Conservation (phyloP, 2,888 invertebrate species). For the Latrodectus elegans region DNA sequence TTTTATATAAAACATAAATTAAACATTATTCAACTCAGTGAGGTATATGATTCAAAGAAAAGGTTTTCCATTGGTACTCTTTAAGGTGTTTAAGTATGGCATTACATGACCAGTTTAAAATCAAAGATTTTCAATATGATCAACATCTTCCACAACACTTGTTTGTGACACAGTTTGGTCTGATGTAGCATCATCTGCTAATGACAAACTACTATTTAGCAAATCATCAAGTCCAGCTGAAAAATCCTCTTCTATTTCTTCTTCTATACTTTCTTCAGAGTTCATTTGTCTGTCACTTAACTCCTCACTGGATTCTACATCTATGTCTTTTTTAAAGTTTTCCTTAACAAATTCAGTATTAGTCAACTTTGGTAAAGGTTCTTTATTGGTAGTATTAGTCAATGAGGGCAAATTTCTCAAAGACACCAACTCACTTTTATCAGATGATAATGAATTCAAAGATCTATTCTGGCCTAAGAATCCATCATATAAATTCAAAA, state of each 20-base stretch:
- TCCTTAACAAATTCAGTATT: neutral
- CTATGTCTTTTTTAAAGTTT: constrained; percentile 16
- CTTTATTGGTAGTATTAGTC: constrained; percentile 18
- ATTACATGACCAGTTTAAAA: no score
- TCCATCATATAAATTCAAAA: constrained; percentile 11
- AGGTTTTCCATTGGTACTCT: no score
- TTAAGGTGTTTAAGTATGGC: no score
- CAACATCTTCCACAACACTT: constrained; percentile 65
- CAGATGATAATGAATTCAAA: neutral
- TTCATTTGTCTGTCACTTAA: constrained; percentile 39
- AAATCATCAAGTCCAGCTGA: constrained; percentile 62
- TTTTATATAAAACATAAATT: no score
- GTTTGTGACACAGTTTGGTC: constrained; percentile 70
- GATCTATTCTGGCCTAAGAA: neutral
- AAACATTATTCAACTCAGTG: no score
- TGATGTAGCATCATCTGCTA: constrained; percentile 64
- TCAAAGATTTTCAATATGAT: constrained; percentile 65
- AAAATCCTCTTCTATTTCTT: constrained; percentile 60
- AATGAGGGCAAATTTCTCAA: constrained; percentile 49
- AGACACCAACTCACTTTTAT: constrained; percentile 27
- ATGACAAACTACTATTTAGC: constrained; percentile 65
- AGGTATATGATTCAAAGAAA: no score
- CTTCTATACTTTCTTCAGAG: constrained; percentile 66
- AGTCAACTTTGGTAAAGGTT: constrained; percentile 17
- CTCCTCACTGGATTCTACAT: constrained; percentile 44